A percentile compares a stretch with the other conserved stretches of the same genome.
These are phyloP conservation scores for Drosophila neonasuta DNA, from an alignment of 2,888 invertebrate genomes.

Conservation along the genomic window DNA sequence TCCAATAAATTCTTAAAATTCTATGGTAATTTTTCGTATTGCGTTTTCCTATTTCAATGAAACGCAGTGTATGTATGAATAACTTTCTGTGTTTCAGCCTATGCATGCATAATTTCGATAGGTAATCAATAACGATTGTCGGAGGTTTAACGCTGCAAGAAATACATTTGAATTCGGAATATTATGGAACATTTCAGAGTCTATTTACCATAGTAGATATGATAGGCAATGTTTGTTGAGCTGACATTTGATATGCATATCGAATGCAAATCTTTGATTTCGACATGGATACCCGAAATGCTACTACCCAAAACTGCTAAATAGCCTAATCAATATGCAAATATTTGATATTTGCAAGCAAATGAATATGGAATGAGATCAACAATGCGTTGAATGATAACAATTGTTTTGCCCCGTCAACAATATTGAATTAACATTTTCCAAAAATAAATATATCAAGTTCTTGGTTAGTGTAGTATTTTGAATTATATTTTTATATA, in stretches of 20 bases:
- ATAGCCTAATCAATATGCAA: constrained; percentile 11
- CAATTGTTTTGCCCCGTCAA: background rate
- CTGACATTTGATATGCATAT: constrained; percentile 20
- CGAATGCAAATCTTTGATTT: constrained; percentile 1
- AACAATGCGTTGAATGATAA: background rate
- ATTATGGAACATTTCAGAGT: constrained; percentile 22
- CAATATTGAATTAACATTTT: background rate
- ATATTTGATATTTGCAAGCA: background rate
- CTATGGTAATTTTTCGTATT: too few relatives aligned
- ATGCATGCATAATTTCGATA: constrained; percentile 56
- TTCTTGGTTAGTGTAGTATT: background rate
- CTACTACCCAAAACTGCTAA: background rate
- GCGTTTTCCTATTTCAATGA: too few relatives aligned
- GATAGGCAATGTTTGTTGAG: background rate
- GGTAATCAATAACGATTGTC: constrained; percentile 47
- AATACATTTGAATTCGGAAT: constrained; percentile 22
- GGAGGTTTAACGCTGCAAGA: constrained; percentile 16
- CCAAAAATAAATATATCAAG: background rate
- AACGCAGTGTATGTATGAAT: background rate
- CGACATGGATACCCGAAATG: background rate
- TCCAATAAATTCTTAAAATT: too few relatives aligned
- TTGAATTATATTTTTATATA: background rate
- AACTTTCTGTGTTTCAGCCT: constrained; percentile 33
- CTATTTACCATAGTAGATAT: constrained; percentile 2
- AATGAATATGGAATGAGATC: background rate